Evolutionary conservation across 2,797 vertebrate genomes (phyloP).

Genomic region (Gobio occitaniae): DNA sequence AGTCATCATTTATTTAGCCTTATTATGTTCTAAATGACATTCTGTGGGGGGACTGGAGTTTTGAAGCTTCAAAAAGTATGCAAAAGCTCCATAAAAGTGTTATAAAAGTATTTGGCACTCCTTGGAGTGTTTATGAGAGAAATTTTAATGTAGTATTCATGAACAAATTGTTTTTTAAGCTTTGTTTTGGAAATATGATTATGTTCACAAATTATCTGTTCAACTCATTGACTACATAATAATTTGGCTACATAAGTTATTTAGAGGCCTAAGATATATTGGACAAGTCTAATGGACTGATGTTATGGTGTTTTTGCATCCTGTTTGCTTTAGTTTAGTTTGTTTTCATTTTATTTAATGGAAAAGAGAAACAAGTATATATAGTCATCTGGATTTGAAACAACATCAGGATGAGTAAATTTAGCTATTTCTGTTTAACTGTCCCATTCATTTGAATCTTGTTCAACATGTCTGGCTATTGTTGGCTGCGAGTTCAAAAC

Average conservation of each 20-base stretch:
- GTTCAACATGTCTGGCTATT: neutral
- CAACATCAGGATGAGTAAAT: neutral
- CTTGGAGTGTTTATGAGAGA: neutral
- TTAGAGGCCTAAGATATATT: neutral
- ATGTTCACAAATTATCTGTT: neutral
- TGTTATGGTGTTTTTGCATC: neutral
- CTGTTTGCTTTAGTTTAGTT: neutral
- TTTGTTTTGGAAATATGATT: neutral
- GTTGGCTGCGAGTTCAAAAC: constrained; percentile 4
- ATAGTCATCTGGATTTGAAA: neutral
- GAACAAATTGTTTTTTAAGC: neutral
- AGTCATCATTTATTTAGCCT: neutral
- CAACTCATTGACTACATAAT: neutral
- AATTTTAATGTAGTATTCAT: neutral
- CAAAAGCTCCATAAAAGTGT: neutral
- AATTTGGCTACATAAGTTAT: neutral
- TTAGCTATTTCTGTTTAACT: neutral
- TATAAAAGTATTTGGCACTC: neutral
- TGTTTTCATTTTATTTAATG: neutral
- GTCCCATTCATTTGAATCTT: neutral
- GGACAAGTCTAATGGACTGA: neutral
- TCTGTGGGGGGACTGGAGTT: neutral
- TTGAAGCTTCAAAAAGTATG: neutral
- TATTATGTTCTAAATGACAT: neutral
- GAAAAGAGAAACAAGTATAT: neutral